Evolutionary conservation across 2,113 vertebrate species (phyloP), one percentile per base, ranked within the genome.

Genomic region (Oophaga pumilio): DNA sequence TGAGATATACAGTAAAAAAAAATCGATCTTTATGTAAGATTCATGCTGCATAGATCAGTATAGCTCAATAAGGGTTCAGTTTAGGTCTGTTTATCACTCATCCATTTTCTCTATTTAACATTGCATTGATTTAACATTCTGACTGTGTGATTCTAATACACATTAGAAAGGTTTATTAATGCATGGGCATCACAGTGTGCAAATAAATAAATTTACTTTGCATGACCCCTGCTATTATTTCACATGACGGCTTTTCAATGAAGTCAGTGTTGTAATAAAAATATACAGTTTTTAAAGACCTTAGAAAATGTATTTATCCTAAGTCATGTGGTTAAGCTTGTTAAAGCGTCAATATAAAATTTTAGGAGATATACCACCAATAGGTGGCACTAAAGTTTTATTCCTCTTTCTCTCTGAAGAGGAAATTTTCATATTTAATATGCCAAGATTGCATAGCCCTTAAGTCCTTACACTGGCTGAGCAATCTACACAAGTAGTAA

Each of bases 151-250:
- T 60, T 84, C 24, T 53, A 87, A 82, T 82, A 52, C 20, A 26
- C 64, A 82, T 82, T 76, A 77, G 43, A 76, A 77, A 50, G 64
- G 26, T 84, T 56, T 85, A 74, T 12, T 78, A 33, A 22, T 13
- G 7, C 62, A 78, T 66, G 20, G 73, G 84, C 43, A 52, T 66
- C n/a, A 64, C 50, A 52, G 60, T 53, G 43, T 80, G 76, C 62
- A 79, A 86, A 79, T 79, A 86, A 86, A 56, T 86, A 79, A 79
- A 86, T 79, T 69, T 56, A 79, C 49, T 86, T 79, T 86, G 49
- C 85, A 68, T 86, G 76, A 86, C 62, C n/a, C 57, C 52, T 78
- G 57, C 57, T 77, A 66, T 52, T 77, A 77, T 60, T 84, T 33
- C 68, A 84, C 68, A 59, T 73, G 82, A 59, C 82, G 74, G 66